These are phyloP conservation scores for Andrena flavipes DNA, from an alignment of 2,888 invertebrate species.

Conservation along the genomic window DNA sequence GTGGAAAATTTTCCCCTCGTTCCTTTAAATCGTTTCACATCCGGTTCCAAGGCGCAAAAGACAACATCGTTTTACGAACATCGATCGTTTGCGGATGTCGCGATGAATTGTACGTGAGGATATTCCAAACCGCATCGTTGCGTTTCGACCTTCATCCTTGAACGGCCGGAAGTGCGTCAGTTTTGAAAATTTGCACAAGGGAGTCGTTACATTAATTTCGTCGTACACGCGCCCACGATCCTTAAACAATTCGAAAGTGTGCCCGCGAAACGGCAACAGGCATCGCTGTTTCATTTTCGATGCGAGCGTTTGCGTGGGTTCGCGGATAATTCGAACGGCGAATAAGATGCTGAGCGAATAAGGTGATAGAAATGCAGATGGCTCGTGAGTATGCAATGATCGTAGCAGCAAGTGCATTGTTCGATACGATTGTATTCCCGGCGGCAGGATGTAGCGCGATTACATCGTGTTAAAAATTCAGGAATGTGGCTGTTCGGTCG, in stretches of 20 bases:
- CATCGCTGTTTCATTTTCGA: not conserved
- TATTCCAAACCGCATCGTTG: conserved; percentile 65
- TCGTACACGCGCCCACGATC: not conserved
- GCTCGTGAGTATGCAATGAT: conserved; percentile 40
- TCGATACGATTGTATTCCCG: conserved; percentile 53
- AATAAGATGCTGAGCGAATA: conserved; percentile 39
- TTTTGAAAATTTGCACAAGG: conserved; percentile 31
- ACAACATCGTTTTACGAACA: conserved; percentile 22
- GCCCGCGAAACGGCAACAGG: not conserved
- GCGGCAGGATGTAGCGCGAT: conserved; percentile 37
- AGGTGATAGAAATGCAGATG: conserved; percentile 40
- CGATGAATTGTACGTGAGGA: conserved; percentile 68
- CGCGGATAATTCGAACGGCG: not conserved
- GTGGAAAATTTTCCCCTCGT: conserved; percentile 2
- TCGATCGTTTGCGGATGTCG: conserved; percentile 51
- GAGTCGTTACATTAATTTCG: conserved; percentile 22
- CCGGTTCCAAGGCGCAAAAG: conserved; percentile 19
- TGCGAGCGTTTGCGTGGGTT: not conserved
- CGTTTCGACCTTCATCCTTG: conserved; percentile 49
- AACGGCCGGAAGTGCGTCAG: conserved; percentile 47
- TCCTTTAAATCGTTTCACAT: conserved; percentile 22
- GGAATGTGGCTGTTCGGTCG: conserved; percentile 39
- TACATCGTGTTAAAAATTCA: conserved; percentile 31
- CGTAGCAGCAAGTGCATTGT: conserved; percentile 49
- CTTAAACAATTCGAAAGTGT: not conserved